Base-by-base conservation (phyloP, 2,113 vertebrate genomes). In the Pseudopipra pipra region DNA sequence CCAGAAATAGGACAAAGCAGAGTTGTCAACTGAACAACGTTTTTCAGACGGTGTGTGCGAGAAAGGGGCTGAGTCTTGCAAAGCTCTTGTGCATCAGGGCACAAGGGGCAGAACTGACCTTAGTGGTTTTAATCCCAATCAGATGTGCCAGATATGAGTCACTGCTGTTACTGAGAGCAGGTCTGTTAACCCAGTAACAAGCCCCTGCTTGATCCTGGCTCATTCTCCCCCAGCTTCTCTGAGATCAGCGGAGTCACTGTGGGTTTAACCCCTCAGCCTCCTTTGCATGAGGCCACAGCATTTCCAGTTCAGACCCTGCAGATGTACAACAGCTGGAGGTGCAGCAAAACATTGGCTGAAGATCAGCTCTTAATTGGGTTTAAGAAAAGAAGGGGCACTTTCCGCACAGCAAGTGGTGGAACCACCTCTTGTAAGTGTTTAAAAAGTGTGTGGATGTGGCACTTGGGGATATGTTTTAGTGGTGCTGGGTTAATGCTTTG, bases 21-120 rank as follows among this genome's bases (percentile, higher is more conserved):
- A 35, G 3, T 4, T 37, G 41, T 43, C 43, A 62, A 12, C 30
- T 44, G 75, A 61, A 24, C 0, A 0, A 0, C 31, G 35, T 0
- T 1, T 59, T 70, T 85, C 0, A 1, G 66, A 30, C 21, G 22
- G 27, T 14, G 21, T 15, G 24, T 24, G 72, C 54, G 55, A 31
- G 13, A 41, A 37, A 61, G 52, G 66, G 23, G 8, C 30, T 43
- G 63, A 58, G 46, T 15, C 59, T 77, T 30, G 25, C 13, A 54
- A n/a, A 85, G 31, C 31, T 39, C 23, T n/a, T 12, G 27, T 56
- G 46, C 22, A 78, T 39, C 33, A 31, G 6, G 27, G 11, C 28
- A n/a, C 15, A 43, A 61, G 30, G 35, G 30, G 25, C 56, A 76
- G 52, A 80, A 17, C 4, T 54, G 68, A 37, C 58, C 23, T 55